phyloP scores from a whole-genome alignment of 2,888 invertebrate species.

The Metopia argyrocephala region DNA sequence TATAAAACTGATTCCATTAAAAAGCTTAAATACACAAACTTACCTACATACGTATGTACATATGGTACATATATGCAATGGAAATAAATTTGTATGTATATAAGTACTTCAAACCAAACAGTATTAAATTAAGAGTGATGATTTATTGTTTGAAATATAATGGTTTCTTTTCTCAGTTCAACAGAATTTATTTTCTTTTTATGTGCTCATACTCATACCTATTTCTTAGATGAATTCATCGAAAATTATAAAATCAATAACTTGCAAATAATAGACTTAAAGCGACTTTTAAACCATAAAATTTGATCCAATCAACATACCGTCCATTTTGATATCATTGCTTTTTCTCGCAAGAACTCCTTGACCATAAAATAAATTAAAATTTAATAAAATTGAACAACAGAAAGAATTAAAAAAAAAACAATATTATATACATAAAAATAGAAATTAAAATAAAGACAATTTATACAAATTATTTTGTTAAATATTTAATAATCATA shows the following conservation, averaged over 20 bases:
- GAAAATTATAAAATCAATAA: conserved; percentile 26
- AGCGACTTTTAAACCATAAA: conserved; percentile 24
- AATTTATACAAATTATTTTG: conserved; percentile 64
- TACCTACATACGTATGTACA: too few relatives aligned
- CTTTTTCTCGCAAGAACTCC: conserved; percentile 37
- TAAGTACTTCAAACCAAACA: background rate
- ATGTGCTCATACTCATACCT: background rate
- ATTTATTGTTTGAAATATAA: background rate
- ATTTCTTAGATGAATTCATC: background rate
- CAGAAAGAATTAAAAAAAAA: background rate
- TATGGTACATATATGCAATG: too few relatives aligned
- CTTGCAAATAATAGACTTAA: conserved; percentile 47
- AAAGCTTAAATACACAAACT: too few relatives aligned
- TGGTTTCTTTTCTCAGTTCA: background rate
- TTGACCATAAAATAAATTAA: conserved; percentile 32
- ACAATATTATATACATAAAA: conserved; percentile 4
- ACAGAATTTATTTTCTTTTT: too few relatives aligned
- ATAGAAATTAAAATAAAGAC: conserved; percentile 40
- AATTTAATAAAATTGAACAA: too few relatives aligned
- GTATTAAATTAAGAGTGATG: background rate
- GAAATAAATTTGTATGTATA: too few relatives aligned
- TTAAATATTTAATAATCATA: conserved; percentile 40
- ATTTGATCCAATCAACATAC: conserved; percentile 61
- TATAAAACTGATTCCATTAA: too few relatives aligned
- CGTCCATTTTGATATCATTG: conserved; percentile 61